A percentile compares a stretch with the other conserved stretches of the same genome.
phyloP scores from a whole-genome alignment of 1,140 invertebrate genomes.

The Aphidius ervi region DNA sequence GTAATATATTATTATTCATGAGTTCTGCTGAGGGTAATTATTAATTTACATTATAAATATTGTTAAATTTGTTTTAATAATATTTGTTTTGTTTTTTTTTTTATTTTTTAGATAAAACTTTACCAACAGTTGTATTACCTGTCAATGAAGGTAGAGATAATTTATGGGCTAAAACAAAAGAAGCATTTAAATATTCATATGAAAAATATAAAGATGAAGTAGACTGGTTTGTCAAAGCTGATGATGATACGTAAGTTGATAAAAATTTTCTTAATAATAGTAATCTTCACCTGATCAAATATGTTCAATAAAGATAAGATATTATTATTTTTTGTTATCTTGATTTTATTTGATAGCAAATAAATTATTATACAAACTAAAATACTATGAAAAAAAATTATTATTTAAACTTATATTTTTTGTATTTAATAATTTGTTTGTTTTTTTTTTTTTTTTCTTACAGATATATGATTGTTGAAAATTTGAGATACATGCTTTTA shows the following conservation, averaged over 20 bases:
- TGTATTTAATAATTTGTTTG: constrained; percentile 3
- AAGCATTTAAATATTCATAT: constrained; percentile 85
- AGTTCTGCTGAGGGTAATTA: constrained; percentile 64
- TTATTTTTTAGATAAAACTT: constrained; percentile 55
- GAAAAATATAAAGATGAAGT: constrained; percentile 74
- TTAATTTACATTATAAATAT: constrained; percentile 35
- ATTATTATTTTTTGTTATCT: too few species aligned
- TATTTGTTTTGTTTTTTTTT: constrained; percentile 4
- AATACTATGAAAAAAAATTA: constrained; percentile 1
- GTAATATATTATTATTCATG: constrained; percentile 87
- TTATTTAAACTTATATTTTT: constrained; percentile 10
- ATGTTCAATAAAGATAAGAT: too few species aligned
- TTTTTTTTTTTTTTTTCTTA: constrained; percentile 29
- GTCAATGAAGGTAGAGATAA: constrained; percentile 84
- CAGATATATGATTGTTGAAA: constrained; percentile 87
- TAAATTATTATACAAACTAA: not conserved
- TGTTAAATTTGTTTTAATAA: constrained; percentile 10
- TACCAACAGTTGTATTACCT: constrained; percentile 68
- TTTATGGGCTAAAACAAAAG: constrained; percentile 94
- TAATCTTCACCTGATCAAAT: not conserved
- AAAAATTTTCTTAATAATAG: not conserved
- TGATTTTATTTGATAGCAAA: too few species aligned
- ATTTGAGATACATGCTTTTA: constrained; percentile 82
- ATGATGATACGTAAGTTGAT: constrained; percentile 82
- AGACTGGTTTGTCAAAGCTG: constrained; percentile 93